Base-by-base conservation (phyloP, 1,140 invertebrate genomes). In the Littorina saxatilis region DNA sequence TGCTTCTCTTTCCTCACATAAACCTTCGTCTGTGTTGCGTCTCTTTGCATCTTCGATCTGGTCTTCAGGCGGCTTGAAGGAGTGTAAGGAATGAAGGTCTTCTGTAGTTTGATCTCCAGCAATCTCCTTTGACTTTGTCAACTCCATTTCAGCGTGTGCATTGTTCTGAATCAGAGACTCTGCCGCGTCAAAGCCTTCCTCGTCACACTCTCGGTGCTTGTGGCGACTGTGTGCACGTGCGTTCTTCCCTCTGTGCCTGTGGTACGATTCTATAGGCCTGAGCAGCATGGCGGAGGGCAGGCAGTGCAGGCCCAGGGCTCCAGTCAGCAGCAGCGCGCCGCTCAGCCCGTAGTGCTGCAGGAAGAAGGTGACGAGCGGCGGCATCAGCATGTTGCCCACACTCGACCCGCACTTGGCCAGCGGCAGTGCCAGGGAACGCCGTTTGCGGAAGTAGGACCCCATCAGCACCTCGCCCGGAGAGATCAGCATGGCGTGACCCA, bases 261-360 rank as follows among this genome's bases (percentile, higher is more conserved):
- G 66, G 47, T 32, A 74, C 39, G 9, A 61, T 9, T 43, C 58
- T 17, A 74, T 58, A 1, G 83, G 83, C 23, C 75, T 50, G 20
- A 84, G 61, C 11, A 84, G 79, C 20, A 77, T 23, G 23, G 75
- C 76, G 32, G 66, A 29, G 9, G 72, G 79, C 27, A 79, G 78
- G 52, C 52, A n/a, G 32, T 84, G 79, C 35, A 83, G 35, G 15
- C 73, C 74, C 32, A 84, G 63, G 0, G 73, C 83, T 17, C 68
- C 55, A 17, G 78, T 39, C 5, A 84, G 73, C 43, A 84, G 35
- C 58, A 84, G 73, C 20, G 55, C 35, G 3, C 83, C 83, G 11
- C 61, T 50, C 68, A 79, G 81, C 3, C 78, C 82, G 75, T 83
- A 83, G 1, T 32, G 35, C 40, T 76, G 61, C 9, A 81, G n/a